Evolutionary conservation across 1,140 invertebrate species (phyloP), one percentile per base, ranked within the genome.

Genomic region (Teleogryllus occipitalis): DNA sequence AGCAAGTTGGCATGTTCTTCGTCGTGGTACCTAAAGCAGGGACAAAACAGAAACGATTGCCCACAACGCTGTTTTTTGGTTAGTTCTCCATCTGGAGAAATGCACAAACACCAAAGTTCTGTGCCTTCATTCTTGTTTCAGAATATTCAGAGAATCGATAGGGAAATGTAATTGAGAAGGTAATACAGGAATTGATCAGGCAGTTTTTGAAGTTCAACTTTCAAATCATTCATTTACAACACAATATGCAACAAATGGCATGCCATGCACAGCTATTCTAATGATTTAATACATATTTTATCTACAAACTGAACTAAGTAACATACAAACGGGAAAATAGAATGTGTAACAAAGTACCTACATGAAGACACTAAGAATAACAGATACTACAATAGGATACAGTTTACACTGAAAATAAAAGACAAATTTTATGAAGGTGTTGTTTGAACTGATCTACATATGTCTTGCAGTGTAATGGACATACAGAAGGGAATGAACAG

Each of bases 1-100:
- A 96, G 90, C 86, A 96, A 92, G 90, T 96, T 96, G 83, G 92
- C 93, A 89, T 96, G 95, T 86, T 94, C 93, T 87, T 93, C 92
- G 87, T 95, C 93, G 87, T 95, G 93, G 88, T 93, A 92, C 89
- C 94, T 95, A 89, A 39, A 75, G 54, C 54, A 65, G 54, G 54
- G 54, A 65, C 54, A 65, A 65, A 65, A 65, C 54, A 65, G 54
- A 65, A 65, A 65, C 54, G 54, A 65, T 65, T 65, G 54, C 54
- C 54, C 54, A 65, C 27, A 39, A 39, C 54, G 54, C 54, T 7
- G 18, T 65, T 65, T 65, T 65, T 65, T 65, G 54, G 18, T 65
- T 65, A 65, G 18, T 14, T 65, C 54, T 65, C 54, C 54, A 65
- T 65, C 18, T 65, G 54, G 54, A 65, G 54, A 65, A 65, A 65